Conservation (phyloP, 2,797 vertebrate species). For the Artibeus lituratus region DNA sequence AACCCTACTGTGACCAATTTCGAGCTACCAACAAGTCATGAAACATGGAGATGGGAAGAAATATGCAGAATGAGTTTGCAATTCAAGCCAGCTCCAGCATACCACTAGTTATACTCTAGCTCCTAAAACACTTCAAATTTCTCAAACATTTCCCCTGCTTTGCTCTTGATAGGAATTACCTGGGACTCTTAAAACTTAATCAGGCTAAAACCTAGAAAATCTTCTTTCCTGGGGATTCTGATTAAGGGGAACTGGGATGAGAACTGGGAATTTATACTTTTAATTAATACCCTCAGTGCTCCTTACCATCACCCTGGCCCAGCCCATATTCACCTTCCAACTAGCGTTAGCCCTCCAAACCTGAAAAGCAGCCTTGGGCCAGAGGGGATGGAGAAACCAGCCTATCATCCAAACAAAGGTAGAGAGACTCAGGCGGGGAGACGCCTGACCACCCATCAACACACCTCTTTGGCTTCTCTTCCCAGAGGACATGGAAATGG, state of each 20-base stretch:
- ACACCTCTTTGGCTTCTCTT: background rate
- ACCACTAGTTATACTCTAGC: background rate
- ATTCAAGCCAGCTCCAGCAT: background rate
- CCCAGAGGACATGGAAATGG: background rate
- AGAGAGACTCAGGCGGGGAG: background rate
- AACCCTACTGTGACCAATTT: background rate
- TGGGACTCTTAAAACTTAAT: background rate
- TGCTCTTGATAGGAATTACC: background rate
- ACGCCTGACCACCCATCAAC: background rate
- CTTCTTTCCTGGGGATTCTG: background rate
- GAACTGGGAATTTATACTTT: background rate
- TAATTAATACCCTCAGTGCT: background rate
- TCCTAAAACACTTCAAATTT: background rate
- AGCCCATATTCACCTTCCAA: background rate
- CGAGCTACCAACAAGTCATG: background rate
- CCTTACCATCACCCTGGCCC: background rate
- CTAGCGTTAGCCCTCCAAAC: background rate
- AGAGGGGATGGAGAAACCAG: background rate
- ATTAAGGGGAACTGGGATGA: background rate
- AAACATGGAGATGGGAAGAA: background rate
- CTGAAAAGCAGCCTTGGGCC: background rate
- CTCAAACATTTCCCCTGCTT: background rate
- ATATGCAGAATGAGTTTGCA: background rate
- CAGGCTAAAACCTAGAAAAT: background rate
- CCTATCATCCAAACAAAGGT: background rate